Evolutionary conservation across 1,140 invertebrate genomes (phyloP), one percentile per base, ranked within the genome.

Genomic region (Cardiocondyla obscurior): DNA sequence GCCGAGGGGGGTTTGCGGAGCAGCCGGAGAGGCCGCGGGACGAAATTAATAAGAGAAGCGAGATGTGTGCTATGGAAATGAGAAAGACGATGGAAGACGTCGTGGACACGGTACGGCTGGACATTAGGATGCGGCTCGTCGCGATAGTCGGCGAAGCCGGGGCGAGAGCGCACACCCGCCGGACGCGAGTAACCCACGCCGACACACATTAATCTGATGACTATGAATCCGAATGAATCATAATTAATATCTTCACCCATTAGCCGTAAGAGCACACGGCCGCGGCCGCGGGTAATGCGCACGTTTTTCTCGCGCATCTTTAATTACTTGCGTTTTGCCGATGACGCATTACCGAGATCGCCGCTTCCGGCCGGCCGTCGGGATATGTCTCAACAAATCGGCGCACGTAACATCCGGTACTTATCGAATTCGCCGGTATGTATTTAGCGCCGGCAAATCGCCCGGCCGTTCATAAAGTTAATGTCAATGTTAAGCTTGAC

Each of bases 41-140:
- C 81, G 77, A 89, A 89, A 89, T 89, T 89, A 89, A 89, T 89
- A 87, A 89, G 88, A 89, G 87, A 89, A 87, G 87, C 76, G 85
- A 85, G 81, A 85, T 86, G 77, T 84, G 64, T 79, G 76, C 84
- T 89, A 88, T 88, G 88, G 85, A 88, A 88, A 90, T 88, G 84
- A 89, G 85, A 77, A 57, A 81, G 42, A 12, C 14, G 19, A 12
- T 39, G 57, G 19, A 42, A 57, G 53, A 51, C 25, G 14, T 14
- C 44, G 44, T 46, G 10, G n/a, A n/a, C 10, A 22, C 51, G n/a
- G n/a, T n/a, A n/a, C 36, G 51, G 19, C 28, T 42, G 62, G 44
- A 49, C 88, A 89, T 87, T 88, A 86, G 88, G 76, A 86, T 82
- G 82, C 84, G 85, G 85, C 87, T 89, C 76, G 85, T 87, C 65